Base-by-base conservation (phyloP, 2,113 vertebrate species). In the Vombatus ursinus region DNA sequence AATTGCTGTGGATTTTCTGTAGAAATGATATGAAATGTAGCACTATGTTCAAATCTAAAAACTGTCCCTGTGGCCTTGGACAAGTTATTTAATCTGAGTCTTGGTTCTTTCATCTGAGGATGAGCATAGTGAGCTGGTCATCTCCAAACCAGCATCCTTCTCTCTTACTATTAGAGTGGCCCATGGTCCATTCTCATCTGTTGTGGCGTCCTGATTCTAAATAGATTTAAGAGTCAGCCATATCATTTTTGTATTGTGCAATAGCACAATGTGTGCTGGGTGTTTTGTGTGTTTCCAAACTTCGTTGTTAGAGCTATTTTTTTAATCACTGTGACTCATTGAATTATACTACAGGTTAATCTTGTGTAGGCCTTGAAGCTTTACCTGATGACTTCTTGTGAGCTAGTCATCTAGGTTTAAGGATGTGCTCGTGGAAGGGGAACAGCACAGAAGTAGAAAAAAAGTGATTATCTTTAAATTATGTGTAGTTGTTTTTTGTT, bases 1-100 rank as follows among this genome's bases (percentile, higher is more conserved):
- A 2, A 97, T 94, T 96, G 93, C 26, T 10, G 37, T 94, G 93
- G 68, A 26, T 94, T 91, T 50, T 95, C 93, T 91, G 47, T 94
- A 90, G 50, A 92, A 91, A 90, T 31, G 10, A 24, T 93, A 84
- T 22, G 6, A 44, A 84, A 84, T 84, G 57, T 68, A 68, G 31
- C 61, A 37, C 61, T 37, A 0, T 23, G 8, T 84, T 84, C 68
- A 44, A 44, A 8, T 7, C 68, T 84, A 23, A 84, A 16, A 84
- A 84, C 6, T 84, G n/a, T 44, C n/a, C 37, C n/a, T 84, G 68
- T 44, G 68, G n/a, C 68, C 68, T 44, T 44, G 68, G n/a, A 84
- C n/a, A 84, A 84, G 68, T 84, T 84, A 84, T 84, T 84, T 84
- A 84, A 84, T 44, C 57, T 23, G 19, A 44, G 10, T n/a, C 68